Evolutionary conservation across 2,888 invertebrate genomes (phyloP).

Genomic region (Lithophane leautieri): DNA sequence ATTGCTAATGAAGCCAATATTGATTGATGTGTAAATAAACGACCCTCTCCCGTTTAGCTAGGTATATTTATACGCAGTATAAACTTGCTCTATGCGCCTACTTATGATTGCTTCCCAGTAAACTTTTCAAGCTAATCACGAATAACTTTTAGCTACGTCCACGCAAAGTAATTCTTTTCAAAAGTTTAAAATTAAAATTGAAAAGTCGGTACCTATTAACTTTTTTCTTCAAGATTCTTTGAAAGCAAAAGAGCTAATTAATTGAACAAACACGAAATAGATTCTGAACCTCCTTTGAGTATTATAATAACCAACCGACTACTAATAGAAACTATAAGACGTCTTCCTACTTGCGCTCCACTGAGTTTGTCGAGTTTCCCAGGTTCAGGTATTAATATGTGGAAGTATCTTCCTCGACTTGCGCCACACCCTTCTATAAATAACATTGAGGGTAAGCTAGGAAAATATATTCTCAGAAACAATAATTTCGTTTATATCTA

Average conservation of each 20-base stretch:
- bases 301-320: slow-evolving; percentile 6
- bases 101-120: slow-evolving; percentile 10
- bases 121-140: slow-evolving; percentile 36
- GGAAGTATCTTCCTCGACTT: slow-evolving; percentile 28
- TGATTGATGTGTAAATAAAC: slow-evolving; percentile 26
- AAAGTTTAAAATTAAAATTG: slow-evolving; percentile 24
- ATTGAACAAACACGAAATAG: slow-evolving; percentile 13
- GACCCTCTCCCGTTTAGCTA: slow-evolving; percentile 1
- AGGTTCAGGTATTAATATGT: slow-evolving; percentile 43
- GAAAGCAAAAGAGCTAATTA: slow-evolving; percentile 23
- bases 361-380: slow-evolving; percentile 50
- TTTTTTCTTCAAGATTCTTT: slow-evolving; percentile 29
- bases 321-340: slow-evolving; percentile 30
- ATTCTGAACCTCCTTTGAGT: slow-evolving; percentile 12
- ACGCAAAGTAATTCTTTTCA: slow-evolving; percentile 30
- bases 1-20: slow-evolving; percentile 41
- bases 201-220: background rate
- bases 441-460: slow-evolving; percentile 46
- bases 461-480: slow-evolving; percentile 46
- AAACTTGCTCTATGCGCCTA: slow-evolving; percentile 31
- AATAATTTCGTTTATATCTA: slow-evolving; percentile 36
- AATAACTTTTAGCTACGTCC: slow-evolving; percentile 26
- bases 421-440: slow-evolving; percentile 56
- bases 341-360: slow-evolving; percentile 26
- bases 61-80: slow-evolving; percentile 4